Conservation (phyloP, 2,113 vertebrate species). For the Myrmophylax atrothorax region DNA sequence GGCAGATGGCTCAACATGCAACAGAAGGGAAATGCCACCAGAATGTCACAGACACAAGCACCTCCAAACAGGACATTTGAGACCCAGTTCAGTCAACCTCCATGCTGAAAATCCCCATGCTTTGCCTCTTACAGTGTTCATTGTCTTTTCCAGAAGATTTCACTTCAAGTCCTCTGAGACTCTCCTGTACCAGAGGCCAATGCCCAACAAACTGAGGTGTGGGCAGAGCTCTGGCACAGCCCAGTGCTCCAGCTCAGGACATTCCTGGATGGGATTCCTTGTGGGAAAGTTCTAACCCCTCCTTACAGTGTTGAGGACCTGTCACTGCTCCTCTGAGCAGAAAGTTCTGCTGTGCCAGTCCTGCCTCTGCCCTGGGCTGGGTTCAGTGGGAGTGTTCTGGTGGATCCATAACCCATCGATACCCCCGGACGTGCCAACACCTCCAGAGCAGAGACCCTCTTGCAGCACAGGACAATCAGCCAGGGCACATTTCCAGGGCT, state of each 20-base stretch:
- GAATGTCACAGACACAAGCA: neutral
- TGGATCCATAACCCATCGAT: neutral
- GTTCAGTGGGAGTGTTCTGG: rapidly evolving
- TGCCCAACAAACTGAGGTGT: rapidly evolving
- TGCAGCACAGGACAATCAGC: rapidly evolving
- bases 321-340: rapidly evolving
- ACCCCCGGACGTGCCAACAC: rapidly evolving
- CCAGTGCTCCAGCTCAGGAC: rapidly evolving
- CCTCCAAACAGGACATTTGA: neutral
- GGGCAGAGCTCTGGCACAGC: neutral
- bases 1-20: neutral
- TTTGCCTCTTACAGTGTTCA: rapidly evolving
- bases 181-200: neutral
- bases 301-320: rapidly evolving
- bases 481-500: rapidly evolving
- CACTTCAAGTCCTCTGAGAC: rapidly evolving
- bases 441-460: neutral
- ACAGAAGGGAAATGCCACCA: neutral
- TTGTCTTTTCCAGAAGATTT: neutral
- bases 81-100: neutral
- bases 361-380: neutral
- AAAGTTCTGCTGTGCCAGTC: neutral
- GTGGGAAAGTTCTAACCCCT: rapidly evolving
- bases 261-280: rapidly evolving
- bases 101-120: rapidly evolving